Evolutionary conservation across 2,888 invertebrate genomes (phyloP).

Genomic region (Helicoverpa assulta): DNA sequence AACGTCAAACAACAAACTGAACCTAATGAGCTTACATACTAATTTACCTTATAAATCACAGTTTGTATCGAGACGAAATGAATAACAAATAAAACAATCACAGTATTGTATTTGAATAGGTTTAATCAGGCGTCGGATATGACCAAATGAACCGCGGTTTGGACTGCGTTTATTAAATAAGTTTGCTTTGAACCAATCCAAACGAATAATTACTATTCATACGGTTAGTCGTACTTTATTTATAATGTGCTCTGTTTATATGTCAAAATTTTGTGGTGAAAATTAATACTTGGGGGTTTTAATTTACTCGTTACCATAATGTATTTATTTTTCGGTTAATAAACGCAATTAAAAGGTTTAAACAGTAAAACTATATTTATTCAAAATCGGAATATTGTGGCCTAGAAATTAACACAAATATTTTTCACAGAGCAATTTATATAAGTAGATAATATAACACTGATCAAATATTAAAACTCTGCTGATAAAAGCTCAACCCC

Average conservation of each 20-base stretch:
- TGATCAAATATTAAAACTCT: too few relatives aligned
- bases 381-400: too few relatives aligned
- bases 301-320: constrained; percentile 23
- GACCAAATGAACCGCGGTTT: constrained; percentile 69
- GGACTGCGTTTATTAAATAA: constrained; percentile 64
- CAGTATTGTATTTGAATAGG: constrained; percentile 61
- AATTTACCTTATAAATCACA: constrained; percentile 34
- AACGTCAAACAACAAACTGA: neutral
- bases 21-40: neutral
- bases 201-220: constrained; percentile 64
- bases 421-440: too few relatives aligned
- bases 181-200: constrained; percentile 67
- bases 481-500: too few relatives aligned
- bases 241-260: constrained; percentile 38
- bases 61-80: constrained; percentile 59
- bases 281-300: constrained; percentile 27
- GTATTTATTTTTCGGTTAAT: constrained; percentile 22
- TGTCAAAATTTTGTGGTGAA: constrained; percentile 24
- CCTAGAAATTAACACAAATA: too few relatives aligned
- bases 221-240: constrained; percentile 45
- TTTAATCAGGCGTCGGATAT: constrained; percentile 67
- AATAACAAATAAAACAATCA: constrained; percentile 59
- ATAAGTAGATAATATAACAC: too few relatives aligned
- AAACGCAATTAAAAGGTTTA: neutral
- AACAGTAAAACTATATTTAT: neutral